phyloP scores from a whole-genome alignment of 2,113 vertebrate genomes.

The Protomyctophum bolini region DNA sequence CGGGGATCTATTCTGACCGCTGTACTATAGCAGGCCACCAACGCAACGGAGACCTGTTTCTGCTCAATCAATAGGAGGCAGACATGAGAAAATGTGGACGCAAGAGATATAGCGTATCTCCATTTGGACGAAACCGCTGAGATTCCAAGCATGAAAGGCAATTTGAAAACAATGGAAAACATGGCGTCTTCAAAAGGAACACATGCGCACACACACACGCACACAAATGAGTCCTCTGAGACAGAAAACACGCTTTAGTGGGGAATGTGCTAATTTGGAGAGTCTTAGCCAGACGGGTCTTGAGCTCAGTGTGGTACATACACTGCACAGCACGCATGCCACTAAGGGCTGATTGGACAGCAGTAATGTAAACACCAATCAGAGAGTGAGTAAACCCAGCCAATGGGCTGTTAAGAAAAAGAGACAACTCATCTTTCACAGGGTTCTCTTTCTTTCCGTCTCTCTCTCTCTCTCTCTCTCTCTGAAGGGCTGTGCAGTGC shows the following conservation, averaged over 20 bases:
- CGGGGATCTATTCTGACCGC: slow-evolving; percentile 38
- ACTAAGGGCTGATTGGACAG: slow-evolving; percentile 57
- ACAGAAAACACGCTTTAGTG: slow-evolving; percentile 41
- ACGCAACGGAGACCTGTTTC: slow-evolving; percentile 12
- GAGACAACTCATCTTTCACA: slow-evolving; percentile 8
- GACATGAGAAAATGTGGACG: slow-evolving; percentile 38
- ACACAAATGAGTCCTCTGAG: slow-evolving; percentile 40
- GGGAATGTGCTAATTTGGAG: slow-evolving; percentile 37
- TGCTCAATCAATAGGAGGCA: slow-evolving; percentile 35
- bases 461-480: background rate
- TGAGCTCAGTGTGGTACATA: slow-evolving; percentile 26
- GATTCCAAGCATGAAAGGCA: slow-evolving; percentile 23
- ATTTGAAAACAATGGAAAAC: slow-evolving; percentile 55
- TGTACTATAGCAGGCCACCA: slow-evolving; percentile 47
- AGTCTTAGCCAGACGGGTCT: slow-evolving; percentile 12
- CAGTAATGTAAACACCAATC: slow-evolving; percentile 71
- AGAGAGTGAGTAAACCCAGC: slow-evolving; percentile 54
- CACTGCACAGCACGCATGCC: slow-evolving; percentile 33
- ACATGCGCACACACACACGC: slow-evolving; percentile 4
- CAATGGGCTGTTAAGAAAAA: slow-evolving; percentile 48
- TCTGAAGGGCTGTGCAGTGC: slow-evolving; percentile 12
- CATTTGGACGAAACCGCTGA: slow-evolving; percentile 27
- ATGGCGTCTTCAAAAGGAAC: slow-evolving; percentile 16
- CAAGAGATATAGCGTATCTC: slow-evolving; percentile 28
- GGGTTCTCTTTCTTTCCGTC: slow-evolving; percentile 14